Percentiles rank a stretch among this genome's conserved stretches.
Conservation (phyloP, 1,140 invertebrate genomes). For the Drosophila sturtevanti region DNA sequence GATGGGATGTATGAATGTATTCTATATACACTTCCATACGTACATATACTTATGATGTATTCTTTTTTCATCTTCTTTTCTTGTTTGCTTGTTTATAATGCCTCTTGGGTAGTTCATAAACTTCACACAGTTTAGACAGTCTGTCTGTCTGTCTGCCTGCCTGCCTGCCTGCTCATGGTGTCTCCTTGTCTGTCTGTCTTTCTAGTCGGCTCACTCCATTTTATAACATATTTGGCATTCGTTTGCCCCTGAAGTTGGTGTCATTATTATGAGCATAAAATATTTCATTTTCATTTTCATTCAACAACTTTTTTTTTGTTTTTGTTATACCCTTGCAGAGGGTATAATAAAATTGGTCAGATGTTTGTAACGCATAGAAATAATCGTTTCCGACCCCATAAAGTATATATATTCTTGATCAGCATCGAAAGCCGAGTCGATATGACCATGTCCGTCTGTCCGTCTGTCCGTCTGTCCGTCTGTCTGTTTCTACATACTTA, state of each 20-base stretch:
- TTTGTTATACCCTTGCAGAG: too few species aligned
- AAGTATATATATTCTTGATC: too few species aligned
- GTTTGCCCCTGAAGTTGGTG: constrained; percentile 62
- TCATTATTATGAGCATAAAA: constrained; percentile 80
- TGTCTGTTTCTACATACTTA: too few species aligned
- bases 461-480: too few species aligned
- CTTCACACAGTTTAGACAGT: constrained; percentile 67
- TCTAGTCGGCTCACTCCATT: constrained; percentile 44
- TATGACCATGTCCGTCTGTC: too few species aligned
- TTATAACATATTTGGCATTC: constrained; percentile 70
- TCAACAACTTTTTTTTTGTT: constrained; percentile 35
- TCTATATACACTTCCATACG: too few species aligned
- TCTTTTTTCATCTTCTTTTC: neutral
- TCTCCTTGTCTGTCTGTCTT: neutral
- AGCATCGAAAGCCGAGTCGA: too few species aligned
- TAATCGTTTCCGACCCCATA: too few species aligned
- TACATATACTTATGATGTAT: neutral
- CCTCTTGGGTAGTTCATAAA: constrained; percentile 68
- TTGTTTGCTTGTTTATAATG: constrained; percentile 54
- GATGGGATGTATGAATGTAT: neutral
- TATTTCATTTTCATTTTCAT: constrained; percentile 71
- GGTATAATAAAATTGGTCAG: too few species aligned
- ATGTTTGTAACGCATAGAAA: too few species aligned
- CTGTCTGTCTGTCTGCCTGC: constrained; percentile 23
- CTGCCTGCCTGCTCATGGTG: neutral